phyloP scores from a whole-genome alignment of 2,797 vertebrate genomes.

The Eulemur coronatus region DNA sequence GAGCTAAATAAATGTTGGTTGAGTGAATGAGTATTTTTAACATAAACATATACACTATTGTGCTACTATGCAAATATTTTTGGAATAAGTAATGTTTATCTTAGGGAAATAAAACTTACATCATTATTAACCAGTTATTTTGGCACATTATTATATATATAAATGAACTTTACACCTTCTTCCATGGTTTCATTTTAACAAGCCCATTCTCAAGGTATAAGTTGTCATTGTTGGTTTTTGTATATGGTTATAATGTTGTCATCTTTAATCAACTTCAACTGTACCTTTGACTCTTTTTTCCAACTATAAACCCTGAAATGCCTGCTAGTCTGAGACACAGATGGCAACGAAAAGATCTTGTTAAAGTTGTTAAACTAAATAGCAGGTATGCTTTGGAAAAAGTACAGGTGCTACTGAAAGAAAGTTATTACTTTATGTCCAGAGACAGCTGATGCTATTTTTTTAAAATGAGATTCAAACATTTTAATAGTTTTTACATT shows the following conservation, averaged over 20 bases:
- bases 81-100: not conserved
- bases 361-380: conserved; percentile 75
- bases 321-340: conserved; percentile 66
- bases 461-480: not conserved
- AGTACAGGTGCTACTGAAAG: conserved; percentile 73
- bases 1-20: not conserved
- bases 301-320: not conserved
- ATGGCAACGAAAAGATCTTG: conserved; percentile 72
- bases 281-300: conserved; percentile 59
- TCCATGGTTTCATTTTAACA: not conserved
- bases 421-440: conserved; percentile 74
- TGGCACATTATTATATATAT: not conserved
- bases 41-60: not conserved
- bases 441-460: conserved; percentile 67
- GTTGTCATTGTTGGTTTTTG: not conserved
- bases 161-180: not conserved
- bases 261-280: conserved; percentile 55
- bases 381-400: conserved; percentile 73
- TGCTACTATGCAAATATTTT: conserved; percentile 7
- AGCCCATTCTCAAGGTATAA: not conserved
- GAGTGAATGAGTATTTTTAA: conserved; percentile 30
- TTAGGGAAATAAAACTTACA: not conserved
- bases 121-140: not conserved
- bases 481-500: conserved; percentile 64
- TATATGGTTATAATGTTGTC: not conserved